A percentile compares a stretch with the other conserved stretches of the same genome.
phyloP scores from a whole-genome alignment of 2,888 invertebrate genomes.

The Argyresthia goedartella region DNA sequence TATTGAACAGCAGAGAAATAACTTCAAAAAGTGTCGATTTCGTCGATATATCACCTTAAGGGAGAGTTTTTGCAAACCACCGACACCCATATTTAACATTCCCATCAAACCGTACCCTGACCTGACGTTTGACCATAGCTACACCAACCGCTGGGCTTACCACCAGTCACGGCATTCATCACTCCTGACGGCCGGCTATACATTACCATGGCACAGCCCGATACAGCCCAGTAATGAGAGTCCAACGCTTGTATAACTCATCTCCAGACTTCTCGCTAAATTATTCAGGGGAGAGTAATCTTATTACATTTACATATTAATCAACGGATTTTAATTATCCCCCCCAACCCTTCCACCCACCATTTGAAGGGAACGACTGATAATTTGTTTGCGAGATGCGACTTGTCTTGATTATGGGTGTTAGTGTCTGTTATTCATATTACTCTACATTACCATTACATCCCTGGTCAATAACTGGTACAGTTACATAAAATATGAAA shows the following conservation, averaged over 20 bases:
- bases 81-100: neutral
- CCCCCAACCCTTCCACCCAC: slow-evolving; percentile 61
- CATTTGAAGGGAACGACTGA: slow-evolving; percentile 24
- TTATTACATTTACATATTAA: slow-evolving; percentile 99
- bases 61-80: no score
- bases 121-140: neutral
- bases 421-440: slow-evolving; percentile 39
- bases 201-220: slow-evolving; percentile 17
- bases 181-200: slow-evolving; percentile 32
- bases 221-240: slow-evolving; percentile 40
- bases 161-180: slow-evolving; percentile 35
- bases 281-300: slow-evolving; percentile 95
- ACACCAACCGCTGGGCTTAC: neutral
- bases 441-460: no score
- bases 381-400: slow-evolving; percentile 67
- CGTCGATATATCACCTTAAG: no score
- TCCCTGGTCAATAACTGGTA: no score
- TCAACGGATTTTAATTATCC: slow-evolving; percentile 98
- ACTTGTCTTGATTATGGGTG: slow-evolving; percentile 55
- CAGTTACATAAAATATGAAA: no score
- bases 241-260: slow-evolving; percentile 62
- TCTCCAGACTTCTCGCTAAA: slow-evolving; percentile 60
- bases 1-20: no score
- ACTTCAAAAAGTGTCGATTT: no score
- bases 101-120: neutral